Evolutionary conservation across 2,888 invertebrate species (phyloP), one percentile per base, ranked within the genome.

Genomic region (Marasmarcha lunaedactyla): DNA sequence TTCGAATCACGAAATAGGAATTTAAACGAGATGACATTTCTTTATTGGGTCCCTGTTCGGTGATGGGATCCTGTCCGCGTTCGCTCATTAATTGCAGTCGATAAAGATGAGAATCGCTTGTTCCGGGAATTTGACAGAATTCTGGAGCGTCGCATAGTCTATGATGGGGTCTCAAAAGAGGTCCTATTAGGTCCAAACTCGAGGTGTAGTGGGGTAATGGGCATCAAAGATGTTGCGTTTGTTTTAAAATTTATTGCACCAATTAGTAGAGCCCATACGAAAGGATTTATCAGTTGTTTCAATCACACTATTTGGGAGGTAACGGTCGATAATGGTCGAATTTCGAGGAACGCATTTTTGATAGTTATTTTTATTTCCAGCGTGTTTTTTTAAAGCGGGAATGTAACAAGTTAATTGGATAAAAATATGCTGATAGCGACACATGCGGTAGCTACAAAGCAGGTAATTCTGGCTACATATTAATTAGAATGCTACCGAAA

Each of bases 261-360:
- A 83, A 83, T 83, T 83, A 83, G 83, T 77, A 68, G 69, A 57
- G 71, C 59, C 76, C 63, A 67, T 71, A 63, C 69, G 76, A 71
- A 76, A 57, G 73, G 61, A 70, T 63, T 74, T 78, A 79, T 79
- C 79, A 54, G 35, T 43, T 47, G 56, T 54, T 59, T 64, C 54
- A 59, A 81, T 79, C 83, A 57, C 65, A 71, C 79, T 78, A 79
- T 81, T 81, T 81, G 81, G 81, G 83, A 73, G 83, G 79, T 79
- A 78, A 62, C 66, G 66, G 66, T 66, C 64, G 71, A 70, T 78
- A 79, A 78, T 72, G 74, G 72, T 54, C 66, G 64, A 66, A 68
- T 71, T 81, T 81, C 79, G 68, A 57, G 56, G 78, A 83, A 81
- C 59, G 55, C 50, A 52, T 51, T 54, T 62, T 63, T 59, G 61